Percentiles rank a stretch among this genome's conserved stretches.
These are phyloP conservation scores for Tragopan temminckii DNA, from an alignment of 2,797 vertebrate genomes.

Conservation along the genomic window DNA sequence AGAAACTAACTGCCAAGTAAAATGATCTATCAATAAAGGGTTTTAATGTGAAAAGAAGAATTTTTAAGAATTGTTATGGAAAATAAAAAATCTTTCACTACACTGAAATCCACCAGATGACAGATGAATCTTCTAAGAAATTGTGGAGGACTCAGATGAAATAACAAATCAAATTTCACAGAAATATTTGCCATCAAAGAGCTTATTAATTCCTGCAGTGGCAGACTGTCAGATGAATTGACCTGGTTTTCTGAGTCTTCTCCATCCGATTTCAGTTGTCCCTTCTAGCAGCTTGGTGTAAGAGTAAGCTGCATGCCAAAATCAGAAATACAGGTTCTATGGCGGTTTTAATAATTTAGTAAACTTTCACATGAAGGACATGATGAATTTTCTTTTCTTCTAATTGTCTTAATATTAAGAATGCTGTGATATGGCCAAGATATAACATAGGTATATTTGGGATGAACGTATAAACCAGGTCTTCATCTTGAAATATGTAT, in stretches of 20 bases:
- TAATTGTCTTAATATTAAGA: not conserved
- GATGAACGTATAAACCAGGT: not conserved
- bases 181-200: not conserved
- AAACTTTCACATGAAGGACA: not conserved
- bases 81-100: not conserved
- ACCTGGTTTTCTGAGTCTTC: not conserved
- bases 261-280: not conserved
- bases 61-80: not conserved
- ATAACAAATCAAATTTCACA: not conserved
- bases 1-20: not conserved
- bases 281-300: not conserved
- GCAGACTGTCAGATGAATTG: not conserved
- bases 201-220: not conserved
- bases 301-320: not conserved
- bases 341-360: not conserved
- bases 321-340: not conserved
- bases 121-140: not conserved
- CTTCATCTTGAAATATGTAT: not conserved
- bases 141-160: not conserved
- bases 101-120: not conserved
- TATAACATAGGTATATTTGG: not conserved
- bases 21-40: not conserved
- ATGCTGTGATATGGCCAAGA: not conserved
- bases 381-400: not conserved
- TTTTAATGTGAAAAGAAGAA: not conserved